Evolutionary conservation across 2,797 vertebrate species (phyloP).

Genomic region (Cossypha heuglini): DNA sequence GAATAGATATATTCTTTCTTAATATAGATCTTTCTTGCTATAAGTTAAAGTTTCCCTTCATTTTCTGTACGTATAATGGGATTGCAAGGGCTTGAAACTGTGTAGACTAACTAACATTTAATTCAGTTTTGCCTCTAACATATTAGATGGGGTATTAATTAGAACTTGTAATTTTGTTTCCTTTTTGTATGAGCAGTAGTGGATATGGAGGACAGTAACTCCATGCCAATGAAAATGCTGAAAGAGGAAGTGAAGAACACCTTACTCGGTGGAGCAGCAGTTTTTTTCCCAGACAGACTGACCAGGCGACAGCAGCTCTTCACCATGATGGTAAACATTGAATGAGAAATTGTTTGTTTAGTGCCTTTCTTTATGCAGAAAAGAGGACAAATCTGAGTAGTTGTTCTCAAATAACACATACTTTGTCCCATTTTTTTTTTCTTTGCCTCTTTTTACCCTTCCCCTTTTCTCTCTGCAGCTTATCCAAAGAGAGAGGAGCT

Average conservation of each 20-base stretch:
- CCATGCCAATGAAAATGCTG: slow-evolving; percentile 76
- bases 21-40: background rate
- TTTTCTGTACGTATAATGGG: background rate
- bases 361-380: background rate
- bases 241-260: slow-evolving; percentile 90
- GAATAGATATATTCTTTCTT: background rate
- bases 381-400: background rate
- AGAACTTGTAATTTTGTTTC: background rate
- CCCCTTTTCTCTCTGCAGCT: background rate
- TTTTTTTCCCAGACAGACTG: slow-evolving; percentile 93
- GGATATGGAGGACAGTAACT: slow-evolving; percentile 80
- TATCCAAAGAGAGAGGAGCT: background rate
- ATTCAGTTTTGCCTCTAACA: background rate
- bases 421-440: background rate
- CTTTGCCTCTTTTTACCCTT: background rate
- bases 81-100: background rate
- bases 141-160: background rate
- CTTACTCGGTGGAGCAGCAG: slow-evolving; percentile 89
- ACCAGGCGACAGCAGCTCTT: slow-evolving; percentile 89
- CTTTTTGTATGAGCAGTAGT: slow-evolving; percentile 80
- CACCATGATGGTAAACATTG: slow-evolving; percentile 89
- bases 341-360: background rate
- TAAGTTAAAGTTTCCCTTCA: background rate
- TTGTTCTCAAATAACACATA: background rate
- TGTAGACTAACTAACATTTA: background rate